A percentile compares a stretch with the other conserved stretches of the same genome.
Evolutionary conservation across 2,113 vertebrate species (phyloP).

Genomic region (Bucco capensis): DNA sequence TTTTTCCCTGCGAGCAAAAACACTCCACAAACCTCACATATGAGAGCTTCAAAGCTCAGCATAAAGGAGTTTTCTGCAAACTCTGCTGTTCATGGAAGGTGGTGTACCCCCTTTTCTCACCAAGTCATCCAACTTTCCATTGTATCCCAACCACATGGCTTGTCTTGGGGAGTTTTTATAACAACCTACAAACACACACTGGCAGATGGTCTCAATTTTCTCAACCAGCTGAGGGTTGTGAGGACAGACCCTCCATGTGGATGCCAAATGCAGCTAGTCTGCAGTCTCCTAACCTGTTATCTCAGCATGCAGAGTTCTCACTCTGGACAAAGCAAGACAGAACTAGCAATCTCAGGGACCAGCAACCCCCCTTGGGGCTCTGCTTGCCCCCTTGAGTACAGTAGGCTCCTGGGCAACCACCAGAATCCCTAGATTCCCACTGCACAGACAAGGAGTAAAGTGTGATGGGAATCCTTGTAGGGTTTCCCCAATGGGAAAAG

Average conservation of each 20-base stretch:
- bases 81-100: neutral
- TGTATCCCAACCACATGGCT: neutral
- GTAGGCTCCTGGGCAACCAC: neutral
- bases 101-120: neutral
- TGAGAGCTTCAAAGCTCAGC: neutral
- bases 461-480: neutral
- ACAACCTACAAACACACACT: neutral
- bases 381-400: neutral
- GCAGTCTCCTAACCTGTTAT: neutral
- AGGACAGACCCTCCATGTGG: neutral
- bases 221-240: neutral
- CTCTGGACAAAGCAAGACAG: neutral
- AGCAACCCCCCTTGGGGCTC: rapidly evolving
- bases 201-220: neutral
- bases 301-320: neutral
- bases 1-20: neutral
- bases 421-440: neutral
- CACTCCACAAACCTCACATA: neutral
- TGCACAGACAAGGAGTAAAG: neutral
- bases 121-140: neutral
- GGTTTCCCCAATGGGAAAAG: neutral
- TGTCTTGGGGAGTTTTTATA: neutral
- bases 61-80: neutral
- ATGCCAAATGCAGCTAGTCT: neutral
- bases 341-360: neutral